Percentiles rank a stretch among this genome's conserved stretches.
Evolutionary conservation across 2,888 invertebrate genomes (phyloP).

Genomic region (Bibio marci): DNA sequence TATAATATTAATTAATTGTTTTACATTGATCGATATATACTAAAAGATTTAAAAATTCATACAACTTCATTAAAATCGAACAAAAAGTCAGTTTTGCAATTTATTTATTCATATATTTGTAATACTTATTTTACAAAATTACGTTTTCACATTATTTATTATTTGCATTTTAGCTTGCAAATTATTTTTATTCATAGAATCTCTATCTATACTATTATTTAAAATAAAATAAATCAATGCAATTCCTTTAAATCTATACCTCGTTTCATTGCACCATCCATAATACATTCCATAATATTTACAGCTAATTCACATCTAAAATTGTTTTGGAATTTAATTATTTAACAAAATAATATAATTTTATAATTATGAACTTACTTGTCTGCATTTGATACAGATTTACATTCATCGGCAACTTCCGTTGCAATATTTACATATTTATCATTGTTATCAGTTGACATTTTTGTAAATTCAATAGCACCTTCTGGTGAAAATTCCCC

Average conservation of each 20-base stretch:
- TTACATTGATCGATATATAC: too few relatives aligned
- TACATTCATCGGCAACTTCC: background rate
- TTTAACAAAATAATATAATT: background rate
- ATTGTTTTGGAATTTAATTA: background rate
- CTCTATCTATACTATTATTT: too few relatives aligned
- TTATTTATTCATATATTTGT: too few relatives aligned
- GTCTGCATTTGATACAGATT: background rate
- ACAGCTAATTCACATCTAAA: constrained; percentile 2
- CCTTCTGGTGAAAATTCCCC: constrained; percentile 19
- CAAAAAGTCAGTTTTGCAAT: too few relatives aligned
- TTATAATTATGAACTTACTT: too few relatives aligned
- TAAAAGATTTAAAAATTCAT: too few relatives aligned
- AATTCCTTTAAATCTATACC: constrained; percentile 1
- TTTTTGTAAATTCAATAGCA: constrained; percentile 15
- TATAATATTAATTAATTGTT: too few relatives aligned
- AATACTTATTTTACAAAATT: too few relatives aligned
- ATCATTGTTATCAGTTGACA: constrained; percentile 11
- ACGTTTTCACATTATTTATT: too few relatives aligned
- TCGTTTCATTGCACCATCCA: constrained; percentile 1
- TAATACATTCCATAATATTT: constrained; percentile 1
- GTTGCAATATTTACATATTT: background rate
- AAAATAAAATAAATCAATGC: background rate
- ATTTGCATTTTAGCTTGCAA: too few relatives aligned
- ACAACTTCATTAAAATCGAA: too few relatives aligned
- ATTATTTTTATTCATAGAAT: too few relatives aligned